Base-by-base conservation (phyloP, 2,113 vertebrate species). In the Antennarius striatus region DNA sequence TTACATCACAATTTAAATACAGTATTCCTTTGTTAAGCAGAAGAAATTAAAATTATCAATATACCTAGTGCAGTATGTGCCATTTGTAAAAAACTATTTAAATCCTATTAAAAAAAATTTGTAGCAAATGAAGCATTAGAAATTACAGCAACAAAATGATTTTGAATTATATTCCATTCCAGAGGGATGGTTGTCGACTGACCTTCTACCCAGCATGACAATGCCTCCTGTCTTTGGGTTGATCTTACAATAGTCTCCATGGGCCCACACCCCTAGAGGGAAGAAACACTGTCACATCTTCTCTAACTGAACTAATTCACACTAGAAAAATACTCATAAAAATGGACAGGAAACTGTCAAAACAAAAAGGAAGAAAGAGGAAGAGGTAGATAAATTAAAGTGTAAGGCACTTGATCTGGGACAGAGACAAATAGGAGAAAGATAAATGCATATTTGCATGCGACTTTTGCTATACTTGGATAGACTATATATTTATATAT, bases 161-260 rank as follows among this genome's bases (percentile, higher is more conserved):
- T 3, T 28, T 36, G 6, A 15, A 43, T 54, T 63, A 8, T 7
- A 17, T 30, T n/a, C 14, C 22, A 1, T 17, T 7, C 4, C 1
- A 5, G 48, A 29, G 16, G 2, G 7, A 12, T 2, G 3, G 5
- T 63, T 60, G 55, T 45, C 14, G 2, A 8, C 86, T 74, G 28
- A 98, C 98, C 98, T 99, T 81, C 98, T 94, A 46, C 98, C 98
- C 67, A 97, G 92, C 98, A 99, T 98, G 73, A 96, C 73, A 2
- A 99, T 90, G 36, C 97, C 98, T 56, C 96, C 95, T 0, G 96
- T 99, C 77, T 95, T 93, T 22, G 96, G 95, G 84, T 97, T 98
- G 79, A 98, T 97, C 78, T 95, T 96, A 85, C 96, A 98, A 88
- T 98, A 98, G 88, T 99, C 98, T 0, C 97, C 96, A 0, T 99